Evolutionary conservation across 2,797 vertebrate genomes (phyloP).

Genomic region (Parotocinclus haroldoi): DNA sequence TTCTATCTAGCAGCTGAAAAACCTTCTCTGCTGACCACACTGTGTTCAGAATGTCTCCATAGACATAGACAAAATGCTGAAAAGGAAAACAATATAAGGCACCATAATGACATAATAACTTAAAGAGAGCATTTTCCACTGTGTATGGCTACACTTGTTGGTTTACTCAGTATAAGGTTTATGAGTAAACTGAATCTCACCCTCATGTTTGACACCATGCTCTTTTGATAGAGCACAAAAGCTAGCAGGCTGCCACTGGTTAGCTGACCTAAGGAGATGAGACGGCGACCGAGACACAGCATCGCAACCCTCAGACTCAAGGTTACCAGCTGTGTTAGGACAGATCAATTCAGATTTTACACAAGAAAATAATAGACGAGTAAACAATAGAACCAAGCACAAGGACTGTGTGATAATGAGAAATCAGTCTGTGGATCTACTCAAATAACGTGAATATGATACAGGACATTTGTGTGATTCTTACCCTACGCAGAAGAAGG

Average conservation of each 20-base stretch:
- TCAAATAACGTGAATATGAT: not conserved
- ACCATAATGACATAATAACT: not conserved
- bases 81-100: conserved; percentile 13
- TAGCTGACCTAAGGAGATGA: conserved; percentile 68
- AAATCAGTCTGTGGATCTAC: not conserved
- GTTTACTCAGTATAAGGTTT: not conserved
- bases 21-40: conserved; percentile 78
- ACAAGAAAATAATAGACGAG: not conserved
- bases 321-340: conserved; percentile 56
- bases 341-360: not conserved
- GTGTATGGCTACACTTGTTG: too few species aligned
- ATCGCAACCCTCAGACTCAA: conserved; percentile 66
- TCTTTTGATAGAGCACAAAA: conserved; percentile 83
- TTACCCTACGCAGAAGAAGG: conserved; percentile 70
- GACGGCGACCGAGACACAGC: conserved; percentile 69
- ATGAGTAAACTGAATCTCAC: conserved; percentile 55
- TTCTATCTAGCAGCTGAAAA: conserved; percentile 74
- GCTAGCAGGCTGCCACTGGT: conserved; percentile 75
- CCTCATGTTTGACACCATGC: conserved; percentile 59
- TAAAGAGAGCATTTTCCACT: not conserved
- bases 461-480: conserved; percentile 1
- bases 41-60: conserved; percentile 74
- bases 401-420: too few species aligned
- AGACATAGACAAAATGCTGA: conserved; percentile 68
- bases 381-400: not conserved